Evolutionary conservation across 1,140 invertebrate genomes (phyloP), one percentile per base, ranked within the genome.

Genomic region (Diabrotica undecimpunctata): DNA sequence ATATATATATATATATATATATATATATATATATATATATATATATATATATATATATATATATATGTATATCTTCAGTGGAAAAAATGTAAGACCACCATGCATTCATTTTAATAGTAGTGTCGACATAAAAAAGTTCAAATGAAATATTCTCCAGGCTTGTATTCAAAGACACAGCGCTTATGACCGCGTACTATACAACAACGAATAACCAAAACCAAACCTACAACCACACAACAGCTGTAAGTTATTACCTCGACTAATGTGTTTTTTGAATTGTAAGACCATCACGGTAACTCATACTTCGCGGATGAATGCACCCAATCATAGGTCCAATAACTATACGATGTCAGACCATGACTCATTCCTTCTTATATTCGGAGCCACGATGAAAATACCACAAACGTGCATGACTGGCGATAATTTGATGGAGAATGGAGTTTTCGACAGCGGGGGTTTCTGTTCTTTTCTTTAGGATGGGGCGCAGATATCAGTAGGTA

Each of bases 231-330:
- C 41, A n/a, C 41, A 6, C 41, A 8, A 46, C 41, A 46, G 41
- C 41, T 46, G 41, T 46, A 46, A 46, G 41, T 46, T 46, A 46
- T 46, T 46, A 46, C 41, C 41, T 46, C 41, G 41, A 46, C 41
- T 46, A 46, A 46, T 46, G 41, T 46, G 41, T 46, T 46, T 46
- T 46, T 46, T 46, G 41, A 46, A 46, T 46, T 46, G 41, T 46
- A 46, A 46, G 41, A 46, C 41, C 41, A 46, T 46, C 41, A 46
- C 41, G 41, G 41, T 46, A 46, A 46, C 41, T 46, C 41, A 46
- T 46, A 46, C 41, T 46, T 46, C 41, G 8, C 41, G 41, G 41
- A 46, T 46, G 41, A 46, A 46, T 46, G 41, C 41, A 46, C 41
- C n/a, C 41, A 46, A 46, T 46, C 41, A 46, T 46, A 46, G 41